Base-by-base conservation (phyloP, 2,113 vertebrate species). In the Chitala chitala region DNA sequence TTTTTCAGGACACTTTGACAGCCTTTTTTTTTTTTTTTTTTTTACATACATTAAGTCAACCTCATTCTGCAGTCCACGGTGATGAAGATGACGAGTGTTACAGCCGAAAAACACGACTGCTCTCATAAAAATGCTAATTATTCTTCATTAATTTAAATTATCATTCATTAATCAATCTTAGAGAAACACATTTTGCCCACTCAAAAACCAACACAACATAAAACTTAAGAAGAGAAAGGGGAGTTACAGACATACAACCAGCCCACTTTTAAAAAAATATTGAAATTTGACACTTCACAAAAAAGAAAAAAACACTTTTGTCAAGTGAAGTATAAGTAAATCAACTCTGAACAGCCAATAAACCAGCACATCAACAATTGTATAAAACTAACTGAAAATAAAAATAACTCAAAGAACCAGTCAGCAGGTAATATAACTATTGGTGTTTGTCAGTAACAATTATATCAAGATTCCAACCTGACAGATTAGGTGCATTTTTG, bases 91-190 rank as follows among this genome's bases (percentile, higher is more conserved):
- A 20, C 40, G n/a, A 2, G 48, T 51, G 48, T 42, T 42, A 68
- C 46, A 48, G 40, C 64, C 3, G 42, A 68, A 68, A 5, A 68
- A 42, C 38, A 46, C 40, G 64, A 68, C 46, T 68, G 64, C 22
- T 26, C 64, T 68, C 42, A 68, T 68, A 46, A 63, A 46, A 24
- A 46, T 26, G 64, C 40, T 68, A 46, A 68, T 68, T 68, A 68
- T 42, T 68, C 44, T 46, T 68, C 64, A 68, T 68, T 68, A 48
- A 68, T 68, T 13, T 48, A 15, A 68, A 68, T 68, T 68, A 68
- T 68, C 46, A 68, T 46, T 68, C 64, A 68, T 68, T 68, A 68
- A 68, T 42, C 64, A 68, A 42, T 46, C 64, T 68, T 42, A 68
- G 26, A 46, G 64, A 15, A 68, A 68, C 29, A 26, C 24, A 68